phyloP scores from a whole-genome alignment of 1,140 invertebrate species.

The Ceratina japonica region DNA sequence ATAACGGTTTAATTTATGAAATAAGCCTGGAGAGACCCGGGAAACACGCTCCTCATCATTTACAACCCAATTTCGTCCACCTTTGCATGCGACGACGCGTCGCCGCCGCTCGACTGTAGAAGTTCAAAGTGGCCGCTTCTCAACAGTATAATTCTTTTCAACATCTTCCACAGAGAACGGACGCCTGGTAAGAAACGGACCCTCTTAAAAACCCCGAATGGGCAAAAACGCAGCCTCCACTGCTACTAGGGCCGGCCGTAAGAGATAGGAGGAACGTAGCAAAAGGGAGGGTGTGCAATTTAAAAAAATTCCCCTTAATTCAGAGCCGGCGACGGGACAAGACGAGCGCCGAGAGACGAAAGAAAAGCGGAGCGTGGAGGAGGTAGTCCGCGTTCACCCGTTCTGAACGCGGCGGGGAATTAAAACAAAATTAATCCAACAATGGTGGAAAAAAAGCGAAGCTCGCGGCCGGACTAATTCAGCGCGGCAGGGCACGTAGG shows the following conservation, averaged over 20 bases:
- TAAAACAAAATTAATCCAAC: slow-evolving; percentile 35
- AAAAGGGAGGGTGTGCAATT: neutral
- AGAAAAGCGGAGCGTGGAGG: neutral
- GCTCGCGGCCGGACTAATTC: slow-evolving; percentile 8
- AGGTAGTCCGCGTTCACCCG: neutral
- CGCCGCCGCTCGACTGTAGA: too few relatives aligned
- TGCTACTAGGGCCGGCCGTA: neutral
- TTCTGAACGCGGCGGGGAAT: neutral
- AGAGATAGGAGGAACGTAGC: too few relatives aligned
- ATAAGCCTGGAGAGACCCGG: too few relatives aligned
- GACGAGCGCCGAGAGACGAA: neutral
- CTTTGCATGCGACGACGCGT: too few relatives aligned
- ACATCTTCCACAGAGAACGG: too few relatives aligned
- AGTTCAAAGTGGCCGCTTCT: too few relatives aligned
- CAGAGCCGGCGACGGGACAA: too few relatives aligned
- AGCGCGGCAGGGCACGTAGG: slow-evolving; percentile 3
- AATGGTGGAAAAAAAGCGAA: neutral
- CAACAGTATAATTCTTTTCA: too few relatives aligned
- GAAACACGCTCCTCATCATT: too few relatives aligned
- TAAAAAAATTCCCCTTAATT: slow-evolving; percentile 25
- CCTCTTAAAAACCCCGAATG: neutral
- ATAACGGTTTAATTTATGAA: too few relatives aligned
- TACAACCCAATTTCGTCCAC: too few relatives aligned
- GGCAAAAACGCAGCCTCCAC: neutral
- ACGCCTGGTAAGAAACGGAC: too few relatives aligned